Evolutionary conservation across 64 coral and sea anemone genomes (phyloP), one percentile per base, ranked within the genome.

Genomic region (Dendrophyllia cribrosa): DNA sequence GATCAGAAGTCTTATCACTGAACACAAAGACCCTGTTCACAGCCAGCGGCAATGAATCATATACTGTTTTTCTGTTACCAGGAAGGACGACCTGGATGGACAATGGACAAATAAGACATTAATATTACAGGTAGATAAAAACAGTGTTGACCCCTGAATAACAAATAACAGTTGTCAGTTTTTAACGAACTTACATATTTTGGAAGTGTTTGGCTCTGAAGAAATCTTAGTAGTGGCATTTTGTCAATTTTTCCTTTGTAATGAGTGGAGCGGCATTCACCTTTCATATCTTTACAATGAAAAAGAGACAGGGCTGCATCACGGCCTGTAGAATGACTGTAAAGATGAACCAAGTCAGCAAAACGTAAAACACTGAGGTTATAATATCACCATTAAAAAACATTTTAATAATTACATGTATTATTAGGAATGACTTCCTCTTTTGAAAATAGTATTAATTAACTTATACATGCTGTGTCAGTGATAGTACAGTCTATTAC

Each of bases 11-110:
- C 12, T 73, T 63, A 46, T 91, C 45, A 50, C 66, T 84, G 70
- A 91, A 91, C 3, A 91, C 47, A 63, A 73, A 91, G 10, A 83
- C 25, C 69, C 21, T 83, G 24, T 91, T 44, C 8, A 91, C 17
- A 23, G 89, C 58, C 12, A 52, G 7, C 3, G 52, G 6, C 7
- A 83, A 21, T 15, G 66, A 50, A 61, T 91, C 89, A 65, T 75
- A 91, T 7, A 82, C 58, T 23, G 78, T 75, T 25, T 67, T 65
- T 61, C 56, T 72, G 59, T 91, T 72, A 20, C 80, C 60, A 43
- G 66, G 26, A 14, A 91, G 89, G 19, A 83, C 43, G 7, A 83
- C 89, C 89, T 91, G 77, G 3, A 34, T 8, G 20, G 23, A 3
- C 44, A 15, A 74, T n/a, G 34, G 6, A 83, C 50, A 64, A 2